Evolutionary conservation across 2,888 invertebrate species (phyloP).

Genomic region (Penaeus monodon): DNA sequence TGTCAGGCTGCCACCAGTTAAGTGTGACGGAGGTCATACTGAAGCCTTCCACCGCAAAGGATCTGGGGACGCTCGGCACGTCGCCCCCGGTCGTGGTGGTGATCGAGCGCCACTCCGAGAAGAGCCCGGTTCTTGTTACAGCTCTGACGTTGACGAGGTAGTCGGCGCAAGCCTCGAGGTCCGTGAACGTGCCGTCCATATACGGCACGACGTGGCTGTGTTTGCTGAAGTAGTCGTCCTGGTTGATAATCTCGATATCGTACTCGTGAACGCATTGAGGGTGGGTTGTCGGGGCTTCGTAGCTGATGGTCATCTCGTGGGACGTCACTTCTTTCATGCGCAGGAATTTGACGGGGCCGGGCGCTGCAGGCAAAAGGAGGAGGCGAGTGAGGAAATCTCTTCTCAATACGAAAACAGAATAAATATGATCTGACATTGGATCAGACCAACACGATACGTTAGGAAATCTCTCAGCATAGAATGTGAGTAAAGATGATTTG

Average conservation of each 20-base stretch:
- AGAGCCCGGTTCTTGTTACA: constrained; percentile 3
- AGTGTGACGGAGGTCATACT: constrained; percentile 22
- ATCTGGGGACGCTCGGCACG: constrained; percentile 18
- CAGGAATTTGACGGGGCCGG: constrained; percentile 33
- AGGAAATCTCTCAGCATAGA: background rate
- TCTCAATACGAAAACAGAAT: background rate
- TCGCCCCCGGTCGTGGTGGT: constrained; percentile 18
- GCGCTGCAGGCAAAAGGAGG: constrained; percentile 26
- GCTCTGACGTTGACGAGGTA: constrained; percentile 29
- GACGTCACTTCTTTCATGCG: background rate
- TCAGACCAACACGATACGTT: too few relatives aligned
- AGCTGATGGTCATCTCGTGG: constrained; percentile 20
- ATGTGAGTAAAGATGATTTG: background rate
- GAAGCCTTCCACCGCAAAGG: background rate
- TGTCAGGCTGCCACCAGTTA: constrained; percentile 40
- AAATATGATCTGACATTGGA: too few relatives aligned
- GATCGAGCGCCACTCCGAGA: constrained; percentile 22
- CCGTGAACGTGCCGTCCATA: constrained; percentile 18
- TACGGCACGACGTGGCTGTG: background rate
- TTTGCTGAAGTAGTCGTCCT: constrained; percentile 6
- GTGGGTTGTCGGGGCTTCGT: constrained; percentile 24
- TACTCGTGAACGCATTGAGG: constrained; percentile 38
- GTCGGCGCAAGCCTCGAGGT: constrained; percentile 39
- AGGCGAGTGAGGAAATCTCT: background rate
- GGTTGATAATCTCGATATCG: constrained; percentile 25